Evolutionary conservation across 2,113 vertebrate genomes (phyloP).

Genomic region (Cyanoramphus novaezelandiae): DNA sequence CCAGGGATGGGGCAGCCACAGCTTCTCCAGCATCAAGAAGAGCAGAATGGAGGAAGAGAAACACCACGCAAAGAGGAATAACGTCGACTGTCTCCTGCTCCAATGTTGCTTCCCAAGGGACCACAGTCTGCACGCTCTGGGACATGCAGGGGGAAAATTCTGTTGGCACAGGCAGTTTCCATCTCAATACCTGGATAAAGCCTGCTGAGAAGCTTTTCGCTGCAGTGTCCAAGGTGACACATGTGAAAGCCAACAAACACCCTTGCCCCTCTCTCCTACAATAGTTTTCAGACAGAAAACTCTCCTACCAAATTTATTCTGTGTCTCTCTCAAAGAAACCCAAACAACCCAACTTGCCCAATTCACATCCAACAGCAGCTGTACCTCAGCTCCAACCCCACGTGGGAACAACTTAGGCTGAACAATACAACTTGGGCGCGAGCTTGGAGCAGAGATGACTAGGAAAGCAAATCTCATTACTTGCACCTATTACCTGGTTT

Average conservation of each 20-base stretch:
- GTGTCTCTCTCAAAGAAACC: rapidly evolving
- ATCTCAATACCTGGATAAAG: neutral
- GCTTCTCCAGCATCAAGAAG: neutral
- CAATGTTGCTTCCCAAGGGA: neutral
- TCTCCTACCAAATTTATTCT: neutral
- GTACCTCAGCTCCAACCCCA: neutral
- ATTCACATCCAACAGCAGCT: neutral
- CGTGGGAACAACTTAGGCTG: neutral
- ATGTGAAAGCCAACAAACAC: rapidly evolving
- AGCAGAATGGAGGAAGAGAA: neutral
- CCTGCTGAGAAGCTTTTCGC: neutral
- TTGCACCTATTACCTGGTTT: constrained; percentile 10
- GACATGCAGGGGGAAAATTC: neutral
- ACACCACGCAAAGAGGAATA: rapidly evolving
- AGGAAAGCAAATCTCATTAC: neutral
- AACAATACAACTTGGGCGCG: neutral
- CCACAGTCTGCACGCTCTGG: rapidly evolving
- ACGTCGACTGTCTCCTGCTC: rapidly evolving
- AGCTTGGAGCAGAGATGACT: neutral
- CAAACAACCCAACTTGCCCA: neutral
- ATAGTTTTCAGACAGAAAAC: neutral
- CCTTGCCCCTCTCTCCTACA: neutral
- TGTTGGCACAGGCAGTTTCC: neutral
- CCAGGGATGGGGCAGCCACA: neutral
- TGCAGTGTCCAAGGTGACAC: neutral